Conservation (phyloP, 2,888 invertebrate genomes). For the Drosophila mayaguana region DNA sequence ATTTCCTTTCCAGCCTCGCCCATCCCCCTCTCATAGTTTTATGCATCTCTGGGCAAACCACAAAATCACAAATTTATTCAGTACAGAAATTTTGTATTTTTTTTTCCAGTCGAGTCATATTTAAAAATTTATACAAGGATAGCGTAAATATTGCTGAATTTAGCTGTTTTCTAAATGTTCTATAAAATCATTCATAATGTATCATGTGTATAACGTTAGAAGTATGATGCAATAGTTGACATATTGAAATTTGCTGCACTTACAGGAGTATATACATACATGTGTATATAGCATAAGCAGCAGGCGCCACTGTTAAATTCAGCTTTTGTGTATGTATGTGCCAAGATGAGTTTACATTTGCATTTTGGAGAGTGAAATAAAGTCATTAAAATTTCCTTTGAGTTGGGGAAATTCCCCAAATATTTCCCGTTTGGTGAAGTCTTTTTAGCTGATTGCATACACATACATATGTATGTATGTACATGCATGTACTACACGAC, state of each 20-base stretch:
- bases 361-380: neutral
- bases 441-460: neutral
- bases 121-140: neutral
- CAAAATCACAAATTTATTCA: neutral
- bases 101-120: neutral
- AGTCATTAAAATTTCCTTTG: neutral
- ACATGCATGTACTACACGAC: neutral
- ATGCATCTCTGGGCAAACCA: constrained; percentile 31
- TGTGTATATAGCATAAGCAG: neutral
- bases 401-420: neutral
- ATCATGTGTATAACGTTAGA: too few relatives aligned
- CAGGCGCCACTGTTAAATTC: neutral
- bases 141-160: too few relatives aligned
- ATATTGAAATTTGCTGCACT: too few relatives aligned
- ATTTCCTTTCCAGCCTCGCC: constrained; percentile 7
- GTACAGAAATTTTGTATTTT: neutral
- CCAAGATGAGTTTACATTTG: neutral
- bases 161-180: too few relatives aligned
- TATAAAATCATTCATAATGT: too few relatives aligned
- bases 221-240: too few relatives aligned
- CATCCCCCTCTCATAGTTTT: constrained; percentile 6
- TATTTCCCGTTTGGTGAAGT: neutral
- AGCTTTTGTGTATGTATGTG: neutral
- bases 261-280: neutral
- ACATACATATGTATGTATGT: neutral